phyloP scores from a whole-genome alignment of 2,113 vertebrate genomes.

The Psammodynastes pulverulentus region DNA sequence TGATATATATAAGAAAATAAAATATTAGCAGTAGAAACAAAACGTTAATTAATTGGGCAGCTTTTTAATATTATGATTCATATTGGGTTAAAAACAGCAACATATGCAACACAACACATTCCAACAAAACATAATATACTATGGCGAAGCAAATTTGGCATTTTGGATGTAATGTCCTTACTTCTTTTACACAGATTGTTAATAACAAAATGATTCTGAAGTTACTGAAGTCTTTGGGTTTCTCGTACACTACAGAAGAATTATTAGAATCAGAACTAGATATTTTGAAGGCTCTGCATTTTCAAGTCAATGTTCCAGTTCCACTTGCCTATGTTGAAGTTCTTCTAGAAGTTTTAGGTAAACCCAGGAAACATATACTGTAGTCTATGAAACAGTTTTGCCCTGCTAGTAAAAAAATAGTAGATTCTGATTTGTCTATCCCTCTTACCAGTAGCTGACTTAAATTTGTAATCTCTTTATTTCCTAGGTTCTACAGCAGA shows the following conservation, averaged over 20 bases:
- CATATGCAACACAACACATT: neutral
- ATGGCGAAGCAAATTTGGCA: neutral
- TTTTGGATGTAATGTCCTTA: neutral
- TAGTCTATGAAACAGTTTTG: neutral
- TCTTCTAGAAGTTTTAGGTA: conserved; percentile 91
- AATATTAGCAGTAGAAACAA: neutral
- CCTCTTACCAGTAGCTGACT: neutral
- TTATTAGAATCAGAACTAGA: conserved; percentile 83
- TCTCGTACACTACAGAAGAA: conserved; percentile 74
- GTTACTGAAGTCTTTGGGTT: conserved; percentile 79
- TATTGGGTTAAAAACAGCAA: neutral
- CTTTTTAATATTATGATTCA: neutral
- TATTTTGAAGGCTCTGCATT: conserved; percentile 83
- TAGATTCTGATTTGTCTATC: neutral
- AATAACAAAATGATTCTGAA: conserved; percentile 73
- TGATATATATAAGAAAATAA: neutral
- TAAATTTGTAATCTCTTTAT: neutral
- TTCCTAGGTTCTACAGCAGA: neutral
- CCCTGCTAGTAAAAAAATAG: neutral
- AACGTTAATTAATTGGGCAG: neutral
- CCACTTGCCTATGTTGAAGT: conserved; percentile 84
- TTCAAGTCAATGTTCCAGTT: conserved; percentile 78
- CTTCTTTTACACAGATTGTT: conserved; percentile 71
- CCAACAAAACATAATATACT: rapidly evolving
- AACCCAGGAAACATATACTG: conserved; percentile 27